A percentile compares a stretch with the other conserved stretches of the same genome.
Conservation (phyloP, 2,888 invertebrate genomes). For the Amphiduros pacificus region DNA sequence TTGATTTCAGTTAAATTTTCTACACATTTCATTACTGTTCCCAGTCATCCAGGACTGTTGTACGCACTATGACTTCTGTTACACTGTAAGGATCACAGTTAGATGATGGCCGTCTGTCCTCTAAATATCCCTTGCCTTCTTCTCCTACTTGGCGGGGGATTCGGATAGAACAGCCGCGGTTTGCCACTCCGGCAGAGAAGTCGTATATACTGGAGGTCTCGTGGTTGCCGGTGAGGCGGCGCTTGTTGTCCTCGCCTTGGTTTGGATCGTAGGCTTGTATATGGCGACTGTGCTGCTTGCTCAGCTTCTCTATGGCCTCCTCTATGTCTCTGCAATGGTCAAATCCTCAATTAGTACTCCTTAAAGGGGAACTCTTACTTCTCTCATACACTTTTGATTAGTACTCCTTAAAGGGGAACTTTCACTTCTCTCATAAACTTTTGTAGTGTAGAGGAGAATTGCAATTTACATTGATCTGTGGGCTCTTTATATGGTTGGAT, state of each 20-base stretch:
- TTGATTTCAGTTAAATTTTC: too few relatives aligned
- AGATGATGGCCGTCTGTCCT: constrained; percentile 77
- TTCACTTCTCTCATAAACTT: too few relatives aligned
- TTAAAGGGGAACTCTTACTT: too few relatives aligned
- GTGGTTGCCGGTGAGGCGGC: constrained; percentile 89
- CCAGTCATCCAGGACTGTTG: constrained; percentile 32
- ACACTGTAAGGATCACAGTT: constrained; percentile 59
- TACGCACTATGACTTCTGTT: constrained; percentile 48
- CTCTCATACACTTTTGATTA: too few relatives aligned
- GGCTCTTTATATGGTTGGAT: too few relatives aligned
- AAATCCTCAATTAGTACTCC: too few relatives aligned
- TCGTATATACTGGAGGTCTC: constrained; percentile 97
- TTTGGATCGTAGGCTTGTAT: constrained; percentile 96
- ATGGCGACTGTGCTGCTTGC: constrained; percentile 87
- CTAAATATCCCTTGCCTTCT: constrained; percentile 91
- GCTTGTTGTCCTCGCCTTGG: constrained; percentile 93
- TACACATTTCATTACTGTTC: too few relatives aligned
- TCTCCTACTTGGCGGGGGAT: constrained; percentile 78
- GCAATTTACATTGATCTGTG: too few relatives aligned
- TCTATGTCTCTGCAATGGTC: constrained; percentile 84
- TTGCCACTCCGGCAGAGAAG: constrained; percentile 89
- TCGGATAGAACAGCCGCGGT: constrained; percentile 90
- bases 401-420: too few relatives aligned
- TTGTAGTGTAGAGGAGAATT: too few relatives aligned
- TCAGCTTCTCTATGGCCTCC: constrained; percentile 91